Base-by-base conservation (phyloP, 2,888 invertebrate species). In the Bursaphelenchus okinawaensis region DNA sequence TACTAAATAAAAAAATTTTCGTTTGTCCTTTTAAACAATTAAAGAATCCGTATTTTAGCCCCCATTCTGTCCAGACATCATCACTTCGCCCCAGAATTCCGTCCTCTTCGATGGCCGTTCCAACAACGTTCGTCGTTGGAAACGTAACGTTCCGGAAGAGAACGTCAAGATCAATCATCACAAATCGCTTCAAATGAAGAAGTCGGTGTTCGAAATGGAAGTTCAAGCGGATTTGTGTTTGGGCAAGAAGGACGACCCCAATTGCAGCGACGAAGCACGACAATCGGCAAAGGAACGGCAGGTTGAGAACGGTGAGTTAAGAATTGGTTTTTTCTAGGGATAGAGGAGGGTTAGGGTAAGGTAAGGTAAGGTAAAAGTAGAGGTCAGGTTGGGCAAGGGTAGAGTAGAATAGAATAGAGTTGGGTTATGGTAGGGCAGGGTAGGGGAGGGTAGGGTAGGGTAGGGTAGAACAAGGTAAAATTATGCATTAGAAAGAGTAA, bases 21-120 rank as follows among this genome's bases (percentile, higher is more conserved):
- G n/a, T n/a, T n/a, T n/a, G n/a, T n/a, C n/a, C n/a, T n/a, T 63
- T 19, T 62, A 9, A 28, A 20, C 28, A 8, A n/a, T 9, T 4
- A 63, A 1, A 26, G 7, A 19, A 40, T 22, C 28, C 4, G 19
- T 68, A 24, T 50, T 59, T 67, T 68, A 81, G 80, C 81, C 81
- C 4, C 81, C 81, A 6, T 79, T 74, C 69, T 81, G 81, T 55
- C 76, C 81, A 19, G 77, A 80, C 52, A 68, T 81, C 23, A 73
- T 81, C 51, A 81, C 80, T 0, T 80, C 81, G 6, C 75, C 79
- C 6, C 68, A 75, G 1, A 81, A 81, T 63, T 76, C 78, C 7
- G 75, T 81, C 12, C 71, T 80, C 20, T 81, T 75, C 60, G 81
- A 80, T 64, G 69, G 68, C 24, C 72, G 68, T 4, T 63, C 65